These are phyloP conservation scores for Agapostemon virescens DNA, from an alignment of 2,888 invertebrate genomes.

Conservation along the genomic window DNA sequence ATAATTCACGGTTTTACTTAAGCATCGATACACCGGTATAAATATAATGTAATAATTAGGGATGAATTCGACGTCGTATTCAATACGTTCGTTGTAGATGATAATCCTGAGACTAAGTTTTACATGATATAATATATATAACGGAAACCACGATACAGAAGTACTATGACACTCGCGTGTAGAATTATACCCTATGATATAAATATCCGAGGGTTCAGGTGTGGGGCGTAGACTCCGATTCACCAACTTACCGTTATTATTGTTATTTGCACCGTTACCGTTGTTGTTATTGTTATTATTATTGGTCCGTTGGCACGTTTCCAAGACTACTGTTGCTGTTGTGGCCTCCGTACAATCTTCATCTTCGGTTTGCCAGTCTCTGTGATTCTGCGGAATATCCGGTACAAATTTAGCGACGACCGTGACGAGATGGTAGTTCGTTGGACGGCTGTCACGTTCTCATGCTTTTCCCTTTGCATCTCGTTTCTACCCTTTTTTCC, in stretches of 20 bases:
- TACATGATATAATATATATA: too few relatives aligned
- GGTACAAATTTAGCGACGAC: constrained; percentile 62
- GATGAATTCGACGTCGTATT: neutral
- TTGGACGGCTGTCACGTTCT: constrained; percentile 40
- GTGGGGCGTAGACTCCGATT: constrained; percentile 63
- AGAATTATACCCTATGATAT: neutral
- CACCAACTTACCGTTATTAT: constrained; percentile 77
- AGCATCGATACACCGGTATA: too few relatives aligned
- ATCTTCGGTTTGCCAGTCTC: constrained; percentile 79
- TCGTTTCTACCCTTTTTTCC: neutral
- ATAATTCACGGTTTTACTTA: too few relatives aligned
- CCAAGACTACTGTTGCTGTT: constrained; percentile 77
- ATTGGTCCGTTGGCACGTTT: constrained; percentile 78
- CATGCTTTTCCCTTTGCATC: constrained; percentile 18
- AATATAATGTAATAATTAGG: too few relatives aligned
- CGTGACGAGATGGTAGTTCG: constrained; percentile 48
- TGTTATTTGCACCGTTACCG: constrained; percentile 64
- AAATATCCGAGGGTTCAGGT: constrained; percentile 41
- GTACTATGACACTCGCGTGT: neutral
- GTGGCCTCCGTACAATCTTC: constrained; percentile 79
- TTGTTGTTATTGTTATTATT: constrained; percentile 72
- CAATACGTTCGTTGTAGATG: too few relatives aligned
- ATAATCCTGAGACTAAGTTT: neutral
- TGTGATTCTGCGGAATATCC: constrained; percentile 74
- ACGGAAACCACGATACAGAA: too few relatives aligned